Evolutionary conservation across 2,888 invertebrate genomes (phyloP).

Genomic region (Epistrophella euchroma): DNA sequence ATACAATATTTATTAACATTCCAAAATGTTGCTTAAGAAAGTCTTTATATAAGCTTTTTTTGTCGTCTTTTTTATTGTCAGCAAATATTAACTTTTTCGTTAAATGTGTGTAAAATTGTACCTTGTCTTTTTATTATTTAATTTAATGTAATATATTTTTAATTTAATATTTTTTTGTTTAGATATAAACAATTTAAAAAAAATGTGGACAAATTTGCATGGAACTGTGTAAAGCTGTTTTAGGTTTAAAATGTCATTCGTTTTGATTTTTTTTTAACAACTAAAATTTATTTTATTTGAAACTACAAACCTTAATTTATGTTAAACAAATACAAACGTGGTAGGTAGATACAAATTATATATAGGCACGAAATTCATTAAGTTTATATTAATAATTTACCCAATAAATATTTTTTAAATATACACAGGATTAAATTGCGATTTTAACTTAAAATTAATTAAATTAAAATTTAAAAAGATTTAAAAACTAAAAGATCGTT

Average conservation of each 20-base stretch:
- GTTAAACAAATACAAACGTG: conserved; percentile 46
- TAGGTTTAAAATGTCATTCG: conserved; percentile 34
- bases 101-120: conserved; percentile 66
- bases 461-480: background rate
- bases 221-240: conserved; percentile 81
- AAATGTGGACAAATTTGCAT: conserved; percentile 83
- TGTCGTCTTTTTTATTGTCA: conserved; percentile 58
- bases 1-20: conserved; percentile 41
- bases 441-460: background rate
- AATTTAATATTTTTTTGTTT: background rate
- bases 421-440: background rate
- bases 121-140: conserved; percentile 28
- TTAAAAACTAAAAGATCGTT: background rate
- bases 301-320: conserved; percentile 23
- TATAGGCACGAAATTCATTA: background rate
- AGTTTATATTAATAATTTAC: background rate
- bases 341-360: background rate
- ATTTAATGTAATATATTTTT: conserved; percentile 45
- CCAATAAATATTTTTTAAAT: background rate
- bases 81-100: conserved; percentile 18
- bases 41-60: conserved; percentile 64
- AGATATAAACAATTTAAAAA: conserved; percentile 71
- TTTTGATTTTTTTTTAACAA: conserved; percentile 27
- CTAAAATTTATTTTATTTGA: conserved; percentile 6
- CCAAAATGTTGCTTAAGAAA: conserved; percentile 61